Evolutionary conservation across 2,797 vertebrate species (phyloP), one percentile per base, ranked within the genome.

Genomic region (Aselliscus stoliczkanus): DNA sequence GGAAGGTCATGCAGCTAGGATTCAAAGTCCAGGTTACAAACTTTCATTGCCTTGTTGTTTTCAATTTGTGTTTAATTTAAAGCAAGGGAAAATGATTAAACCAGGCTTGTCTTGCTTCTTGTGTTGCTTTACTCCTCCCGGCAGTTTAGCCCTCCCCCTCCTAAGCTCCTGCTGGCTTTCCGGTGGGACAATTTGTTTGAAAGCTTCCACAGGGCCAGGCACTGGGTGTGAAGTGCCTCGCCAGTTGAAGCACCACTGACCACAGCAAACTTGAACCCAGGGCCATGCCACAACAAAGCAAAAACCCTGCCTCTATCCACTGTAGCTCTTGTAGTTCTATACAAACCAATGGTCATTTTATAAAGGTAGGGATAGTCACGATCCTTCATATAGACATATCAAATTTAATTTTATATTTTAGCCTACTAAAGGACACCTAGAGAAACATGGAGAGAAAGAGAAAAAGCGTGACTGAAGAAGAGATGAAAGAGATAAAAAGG

Each of bases 1-100:
- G 96, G 96, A 92, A 90, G 97, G 97, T 97, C 97, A 81, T 83
- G 92, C 87, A 87, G 88, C 47, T 94, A 83, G 84, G 88, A 86
- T 98, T 97, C 90, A 77, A 52, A 83, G 95, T 96, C 93, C 76
- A 82, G 56, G 65, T 87, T 90, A 69, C 42, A 89, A 90, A 87
- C n/a, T 80, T 95, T 95, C 77, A 20, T 82, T 76, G 88, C 82
- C 69, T 1, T 88, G 87, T 29, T 90, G 93, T 97, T 95, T 96
- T 96, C 21, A 44, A 58, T 85, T 34, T 70, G 75, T 93, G 29
- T 81, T 93, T 93, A 65, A 93, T 81, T 93, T 93, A 65, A 92
- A 93, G 56, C 44, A 27, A 18, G 15, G 42, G 88, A 95, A 93
- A 84, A 29, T 1, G 56, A 1, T 25, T 18, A 17, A 14, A 34